phyloP scores from a whole-genome alignment of 2,113 vertebrate genomes.

The Chaetura pelagica region DNA sequence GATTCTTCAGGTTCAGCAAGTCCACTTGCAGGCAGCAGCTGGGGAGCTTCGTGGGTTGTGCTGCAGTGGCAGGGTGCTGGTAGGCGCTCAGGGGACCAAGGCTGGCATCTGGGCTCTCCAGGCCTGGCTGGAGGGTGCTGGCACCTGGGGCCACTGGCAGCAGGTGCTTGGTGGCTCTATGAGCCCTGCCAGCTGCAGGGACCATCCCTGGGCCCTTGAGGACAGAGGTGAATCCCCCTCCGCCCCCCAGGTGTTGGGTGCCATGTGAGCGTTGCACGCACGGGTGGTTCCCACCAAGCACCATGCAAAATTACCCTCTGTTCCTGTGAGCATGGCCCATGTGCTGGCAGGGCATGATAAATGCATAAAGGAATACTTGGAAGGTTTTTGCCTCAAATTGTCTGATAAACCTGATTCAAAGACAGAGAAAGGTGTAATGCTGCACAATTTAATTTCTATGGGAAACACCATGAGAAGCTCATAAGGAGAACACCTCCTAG shows the following conservation, averaged over 20 bases:
- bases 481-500: neutral
- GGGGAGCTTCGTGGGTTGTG: neutral
- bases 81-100: neutral
- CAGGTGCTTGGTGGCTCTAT: neutral
- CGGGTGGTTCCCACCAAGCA: neutral
- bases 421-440: neutral
- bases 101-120: neutral
- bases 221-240: neutral
- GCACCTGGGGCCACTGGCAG: rapidly evolving
- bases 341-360: neutral
- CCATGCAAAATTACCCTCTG: neutral
- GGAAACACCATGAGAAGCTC: neutral
- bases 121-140: neutral
- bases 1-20: neutral
- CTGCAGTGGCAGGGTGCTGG: neutral
- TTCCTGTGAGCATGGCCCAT: neutral
- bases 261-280: rapidly evolving
- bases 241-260: neutral
- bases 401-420: neutral
- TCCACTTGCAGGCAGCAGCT: neutral
- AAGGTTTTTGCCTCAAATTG: neutral
- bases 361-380: neutral
- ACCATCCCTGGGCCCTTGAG: neutral
- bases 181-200: neutral
- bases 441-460: neutral